A percentile compares a stretch with the other conserved stretches of the same genome.
Conservation (phyloP, 2,888 invertebrate genomes). For the Caenorhabditis japonica region DNA sequence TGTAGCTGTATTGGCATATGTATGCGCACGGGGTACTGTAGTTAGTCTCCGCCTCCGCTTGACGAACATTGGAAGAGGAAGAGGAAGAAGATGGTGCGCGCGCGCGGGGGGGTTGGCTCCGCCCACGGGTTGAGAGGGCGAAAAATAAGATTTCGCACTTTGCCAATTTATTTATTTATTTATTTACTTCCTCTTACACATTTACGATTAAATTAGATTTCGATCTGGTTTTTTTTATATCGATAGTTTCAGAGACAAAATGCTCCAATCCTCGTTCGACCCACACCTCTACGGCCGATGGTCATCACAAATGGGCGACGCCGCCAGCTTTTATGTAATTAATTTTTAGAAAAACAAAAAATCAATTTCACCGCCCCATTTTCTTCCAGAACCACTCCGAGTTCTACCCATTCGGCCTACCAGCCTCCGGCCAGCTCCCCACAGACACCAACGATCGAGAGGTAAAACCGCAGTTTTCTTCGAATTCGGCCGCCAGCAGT, state of each 20-base stretch:
- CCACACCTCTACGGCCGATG: slow-evolving; percentile 48
- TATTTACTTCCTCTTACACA: too few species aligned
- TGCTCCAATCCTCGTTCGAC: slow-evolving; percentile 49
- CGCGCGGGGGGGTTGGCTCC: too few species aligned
- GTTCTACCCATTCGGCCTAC: slow-evolving; percentile 20
- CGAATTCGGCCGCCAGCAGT: slow-evolving; percentile 28
- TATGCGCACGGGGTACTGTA: too few species aligned
- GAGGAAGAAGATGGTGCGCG: too few species aligned
- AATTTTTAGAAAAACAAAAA: not conserved
- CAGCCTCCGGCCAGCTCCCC: slow-evolving; percentile 7
- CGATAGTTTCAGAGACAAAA: slow-evolving; percentile 42
- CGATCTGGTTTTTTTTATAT: not conserved
- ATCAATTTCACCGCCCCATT: too few species aligned
- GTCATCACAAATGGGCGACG: slow-evolving; percentile 36
- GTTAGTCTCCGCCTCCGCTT: too few species aligned
- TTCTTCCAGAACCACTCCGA: slow-evolving; percentile 46
- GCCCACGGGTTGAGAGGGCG: too few species aligned
- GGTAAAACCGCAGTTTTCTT: slow-evolving; percentile 32
- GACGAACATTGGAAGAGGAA: too few species aligned
- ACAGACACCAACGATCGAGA: slow-evolving; percentile 2
- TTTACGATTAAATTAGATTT: too few species aligned
- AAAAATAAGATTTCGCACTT: too few species aligned
- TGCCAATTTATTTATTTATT: too few species aligned
- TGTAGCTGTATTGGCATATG: too few species aligned
- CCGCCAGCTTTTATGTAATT: slow-evolving; percentile 32